These are phyloP conservation scores for Eupithecia dodoneata DNA, from an alignment of 2,888 invertebrate species.

Conservation along the genomic window DNA sequence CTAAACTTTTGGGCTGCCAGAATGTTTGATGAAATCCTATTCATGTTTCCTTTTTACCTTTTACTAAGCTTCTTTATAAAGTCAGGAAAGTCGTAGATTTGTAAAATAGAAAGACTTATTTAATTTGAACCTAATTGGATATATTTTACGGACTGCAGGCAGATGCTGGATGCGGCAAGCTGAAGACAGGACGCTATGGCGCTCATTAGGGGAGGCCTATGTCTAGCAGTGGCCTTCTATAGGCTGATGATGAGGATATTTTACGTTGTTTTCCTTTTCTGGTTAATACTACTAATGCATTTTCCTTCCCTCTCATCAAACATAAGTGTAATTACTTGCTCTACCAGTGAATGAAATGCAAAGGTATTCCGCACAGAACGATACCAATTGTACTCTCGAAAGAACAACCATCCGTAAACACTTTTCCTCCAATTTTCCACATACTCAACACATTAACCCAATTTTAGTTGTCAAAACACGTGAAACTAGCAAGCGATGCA, in stretches of 20 bases:
- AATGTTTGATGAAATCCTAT: slow-evolving; percentile 14
- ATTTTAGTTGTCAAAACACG: slow-evolving; percentile 34
- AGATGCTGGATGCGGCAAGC: too few species aligned
- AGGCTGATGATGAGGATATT: too few species aligned
- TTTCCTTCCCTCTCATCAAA: background rate
- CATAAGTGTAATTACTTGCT: background rate
- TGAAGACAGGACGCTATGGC: too few species aligned
- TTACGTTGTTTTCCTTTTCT: too few species aligned
- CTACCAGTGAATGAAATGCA: background rate
- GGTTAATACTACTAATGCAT: background rate
- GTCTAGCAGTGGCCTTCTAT: too few species aligned
- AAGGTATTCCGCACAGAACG: slow-evolving; percentile 1
- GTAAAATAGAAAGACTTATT: background rate
- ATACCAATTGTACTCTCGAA: slow-evolving; percentile 8
- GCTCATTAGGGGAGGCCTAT: too few species aligned
- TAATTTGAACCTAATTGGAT: background rate
- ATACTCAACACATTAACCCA: slow-evolving; percentile 26
- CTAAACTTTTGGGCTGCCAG: slow-evolving; percentile 1
- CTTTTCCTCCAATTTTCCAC: slow-evolving; percentile 26
- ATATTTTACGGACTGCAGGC: too few species aligned
- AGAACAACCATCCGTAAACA: slow-evolving; percentile 22
- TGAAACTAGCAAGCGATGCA: slow-evolving; percentile 25
- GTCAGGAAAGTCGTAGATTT: background rate
- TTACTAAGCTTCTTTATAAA: background rate
- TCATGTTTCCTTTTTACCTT: background rate